Percentiles rank a stretch among this genome's conserved stretches.
These are phyloP conservation scores for Calephelis nemesis DNA, from an alignment of 1,140 invertebrate genomes.

Conservation along the genomic window DNA sequence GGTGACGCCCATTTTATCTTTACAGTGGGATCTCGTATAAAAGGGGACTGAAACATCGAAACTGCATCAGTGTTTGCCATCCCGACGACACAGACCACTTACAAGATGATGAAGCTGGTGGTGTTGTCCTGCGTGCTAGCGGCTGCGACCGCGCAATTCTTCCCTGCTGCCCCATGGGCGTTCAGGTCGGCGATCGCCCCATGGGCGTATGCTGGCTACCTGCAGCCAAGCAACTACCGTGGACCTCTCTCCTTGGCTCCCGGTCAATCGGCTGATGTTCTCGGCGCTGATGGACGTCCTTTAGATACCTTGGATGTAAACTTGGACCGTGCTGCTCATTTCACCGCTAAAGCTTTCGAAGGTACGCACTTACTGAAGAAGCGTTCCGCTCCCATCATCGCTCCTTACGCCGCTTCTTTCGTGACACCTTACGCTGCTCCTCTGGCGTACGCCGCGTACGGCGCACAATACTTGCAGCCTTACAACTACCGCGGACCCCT, in stretches of 20 bases:
- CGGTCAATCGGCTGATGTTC: constrained; percentile 55
- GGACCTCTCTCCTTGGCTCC: constrained; percentile 56
- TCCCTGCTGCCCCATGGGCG: constrained; percentile 32
- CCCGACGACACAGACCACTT: constrained; percentile 67
- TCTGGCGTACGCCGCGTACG: constrained; percentile 35
- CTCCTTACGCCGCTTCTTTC: constrained; percentile 34
- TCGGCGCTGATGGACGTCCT: constrained; percentile 53
- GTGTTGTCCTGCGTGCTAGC: constrained; percentile 79
- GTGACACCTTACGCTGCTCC: constrained; percentile 31
- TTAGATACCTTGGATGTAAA: constrained; percentile 67
- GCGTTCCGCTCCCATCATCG: constrained; percentile 39
- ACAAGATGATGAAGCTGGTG: constrained; percentile 78
- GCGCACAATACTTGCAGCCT: constrained; percentile 33
- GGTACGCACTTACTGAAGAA: constrained; percentile 43
- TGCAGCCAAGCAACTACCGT: constrained; percentile 46
- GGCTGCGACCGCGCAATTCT: constrained; percentile 54
- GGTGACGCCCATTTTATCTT: constrained; percentile 40
- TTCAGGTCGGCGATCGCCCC: constrained; percentile 26
- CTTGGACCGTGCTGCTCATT: constrained; percentile 68
- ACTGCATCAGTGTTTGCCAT: constrained; percentile 53
- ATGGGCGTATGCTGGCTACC: constrained; percentile 32
- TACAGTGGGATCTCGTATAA: constrained; percentile 46
- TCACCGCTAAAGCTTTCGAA: constrained; percentile 51
- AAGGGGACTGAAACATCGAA: constrained; percentile 33
- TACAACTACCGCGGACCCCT: constrained; percentile 60